These are phyloP conservation scores for Ditula angustiorana DNA, from an alignment of 2,888 invertebrate genomes.

Conservation along the genomic window DNA sequence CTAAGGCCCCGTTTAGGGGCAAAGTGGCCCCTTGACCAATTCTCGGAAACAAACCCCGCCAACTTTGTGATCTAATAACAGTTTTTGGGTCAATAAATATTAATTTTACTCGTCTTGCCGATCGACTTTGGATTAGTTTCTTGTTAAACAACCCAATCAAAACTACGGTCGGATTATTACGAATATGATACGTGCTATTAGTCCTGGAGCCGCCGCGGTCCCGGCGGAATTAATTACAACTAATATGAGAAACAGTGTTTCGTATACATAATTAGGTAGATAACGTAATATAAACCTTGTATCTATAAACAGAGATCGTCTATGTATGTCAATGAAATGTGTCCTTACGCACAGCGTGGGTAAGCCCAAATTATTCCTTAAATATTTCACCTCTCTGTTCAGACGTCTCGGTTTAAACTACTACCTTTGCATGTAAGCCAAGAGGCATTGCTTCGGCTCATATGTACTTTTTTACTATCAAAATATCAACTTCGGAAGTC, in stretches of 20 bases:
- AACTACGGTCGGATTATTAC: conserved; percentile 12
- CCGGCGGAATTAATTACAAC: conserved; percentile 22
- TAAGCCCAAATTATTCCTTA: no score
- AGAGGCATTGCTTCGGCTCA: no score
- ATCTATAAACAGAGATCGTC: not conserved
- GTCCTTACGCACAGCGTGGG: not conserved
- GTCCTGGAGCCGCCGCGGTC: not conserved
- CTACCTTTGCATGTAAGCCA: no score
- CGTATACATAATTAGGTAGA: not conserved
- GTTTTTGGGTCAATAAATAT: conserved; percentile 3
- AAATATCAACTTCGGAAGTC: no score
- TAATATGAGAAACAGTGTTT: not conserved
- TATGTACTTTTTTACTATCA: no score
- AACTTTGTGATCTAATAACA: not conserved
- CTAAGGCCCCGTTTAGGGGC: not conserved
- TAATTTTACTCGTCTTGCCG: not conserved
- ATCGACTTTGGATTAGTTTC: conserved; percentile 5
- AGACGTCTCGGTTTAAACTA: no score
- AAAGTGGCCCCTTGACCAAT: not conserved
- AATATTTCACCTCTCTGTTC: no score
- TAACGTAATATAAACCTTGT: not conserved
- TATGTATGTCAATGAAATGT: not conserved
- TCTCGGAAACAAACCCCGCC: not conserved
- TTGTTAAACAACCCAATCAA: conserved; percentile 18
- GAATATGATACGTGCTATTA: conserved; percentile 15